phyloP scores from a whole-genome alignment of 2,797 vertebrate species.

The Hephaestus fuliginosus region DNA sequence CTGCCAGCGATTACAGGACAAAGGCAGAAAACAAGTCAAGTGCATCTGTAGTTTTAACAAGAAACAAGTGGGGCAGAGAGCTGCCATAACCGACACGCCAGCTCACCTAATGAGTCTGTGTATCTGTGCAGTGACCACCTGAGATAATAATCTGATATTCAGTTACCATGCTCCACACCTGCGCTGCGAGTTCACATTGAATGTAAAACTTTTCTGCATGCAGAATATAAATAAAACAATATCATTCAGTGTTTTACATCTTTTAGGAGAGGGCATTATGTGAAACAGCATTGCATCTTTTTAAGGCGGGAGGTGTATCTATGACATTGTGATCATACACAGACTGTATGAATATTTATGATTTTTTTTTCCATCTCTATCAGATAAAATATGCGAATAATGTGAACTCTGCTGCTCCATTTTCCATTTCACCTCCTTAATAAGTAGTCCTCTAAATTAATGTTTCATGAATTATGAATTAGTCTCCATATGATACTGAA shows the following conservation, averaged over 20 bases:
- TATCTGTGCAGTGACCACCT: slow-evolving; percentile 16
- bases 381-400: slow-evolving; percentile 36
- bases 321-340: not conserved
- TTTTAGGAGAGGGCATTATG: not conserved
- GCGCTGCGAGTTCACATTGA: not conserved
- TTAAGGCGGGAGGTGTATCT: not conserved
- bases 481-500: slow-evolving; percentile 32
- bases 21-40: slow-evolving; percentile 31
- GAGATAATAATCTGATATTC: slow-evolving; percentile 13
- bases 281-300: not conserved
- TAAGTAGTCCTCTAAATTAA: slow-evolving; percentile 38
- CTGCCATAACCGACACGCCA: slow-evolving; percentile 34
- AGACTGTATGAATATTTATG: slow-evolving; percentile 13
- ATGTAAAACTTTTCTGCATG: not conserved
- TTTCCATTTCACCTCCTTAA: slow-evolving; percentile 21
- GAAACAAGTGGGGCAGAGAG: slow-evolving; percentile 27
- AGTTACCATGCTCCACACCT: not conserved
- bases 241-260: not conserved
- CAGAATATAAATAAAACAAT: not conserved
- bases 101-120: slow-evolving; percentile 41
- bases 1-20: slow-evolving; percentile 16
- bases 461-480: slow-evolving; percentile 51
- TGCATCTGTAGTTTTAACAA: slow-evolving; percentile 60
- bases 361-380: not conserved
- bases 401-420: slow-evolving; percentile 18